Evolutionary conservation across 2,113 vertebrate genomes (phyloP), one percentile per base, ranked within the genome.

Genomic region (Eublepharis macularius): DNA sequence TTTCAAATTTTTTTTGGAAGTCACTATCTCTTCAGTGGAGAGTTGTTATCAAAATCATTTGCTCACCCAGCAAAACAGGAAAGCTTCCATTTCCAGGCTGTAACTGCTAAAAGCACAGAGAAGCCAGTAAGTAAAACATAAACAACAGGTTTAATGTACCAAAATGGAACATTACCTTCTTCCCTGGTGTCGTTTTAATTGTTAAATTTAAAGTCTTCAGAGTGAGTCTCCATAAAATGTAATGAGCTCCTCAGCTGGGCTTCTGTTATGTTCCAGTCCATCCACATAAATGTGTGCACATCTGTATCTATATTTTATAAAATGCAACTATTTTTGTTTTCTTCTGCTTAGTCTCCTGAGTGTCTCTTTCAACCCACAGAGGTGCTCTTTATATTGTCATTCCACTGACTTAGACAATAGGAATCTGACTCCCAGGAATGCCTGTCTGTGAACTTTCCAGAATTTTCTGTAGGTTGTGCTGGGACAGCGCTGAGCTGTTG

Each of bases 201-300:
- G 82, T 91, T 93, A 87, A 90, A 89, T 93, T 90, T 90, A 83
- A 94, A 87, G 43, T 70, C 57, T 92, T 89, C 86, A 86, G 83
- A 89, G 39, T 49, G 74, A 91, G 10, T 88, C 68, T 73, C 77
- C 45, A 78, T 92, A 90, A 86, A 89, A 95, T 80, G 24, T 85
- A 91, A 89, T 81, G 11, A 91, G 86, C 34, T 70, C 4, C 2
- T 87, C 90, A 87, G 80, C 87, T 94, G 88, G 80, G 47, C 49
- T 90, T 88, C 82, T 88, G 63, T 74, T 90, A 3, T 81, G 74
- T 79, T 93, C 63, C 13, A 70, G 32, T 87, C 87, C 81, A 86
- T 84, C 87, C 34, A 66, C 36, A 51, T 6, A 76, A 66, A 65
- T 60, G 32, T 39, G 68, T 63, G 57, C 32, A 43, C 41, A 86